These are phyloP conservation scores for Drosophila equinoxialis DNA, from an alignment of 1,140 invertebrate species.

Conservation along the genomic window DNA sequence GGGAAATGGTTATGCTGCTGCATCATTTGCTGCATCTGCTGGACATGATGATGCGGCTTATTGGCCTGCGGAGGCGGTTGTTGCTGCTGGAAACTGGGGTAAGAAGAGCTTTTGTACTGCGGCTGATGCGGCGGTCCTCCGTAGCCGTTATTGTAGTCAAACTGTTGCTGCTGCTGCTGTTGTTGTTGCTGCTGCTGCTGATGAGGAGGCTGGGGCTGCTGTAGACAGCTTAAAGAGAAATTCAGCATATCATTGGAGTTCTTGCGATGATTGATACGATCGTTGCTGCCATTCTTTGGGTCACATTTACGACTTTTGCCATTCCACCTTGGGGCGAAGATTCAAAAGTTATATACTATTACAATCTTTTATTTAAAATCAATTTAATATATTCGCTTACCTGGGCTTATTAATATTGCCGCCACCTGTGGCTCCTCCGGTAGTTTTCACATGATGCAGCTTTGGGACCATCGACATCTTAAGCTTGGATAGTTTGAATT, in stretches of 20 bases:
- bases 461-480: constrained; percentile 81
- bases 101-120: constrained; percentile 84
- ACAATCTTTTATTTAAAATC: not conserved
- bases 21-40: constrained; percentile 77
- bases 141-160: constrained; percentile 56
- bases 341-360: not conserved
- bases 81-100: constrained; percentile 82
- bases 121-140: constrained; percentile 52
- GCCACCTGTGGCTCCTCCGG: constrained; percentile 41
- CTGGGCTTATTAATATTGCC: constrained; percentile 73
- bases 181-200: constrained; percentile 51
- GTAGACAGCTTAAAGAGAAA: constrained; percentile 67
- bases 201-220: constrained; percentile 58
- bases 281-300: constrained; percentile 75
- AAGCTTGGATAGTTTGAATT: constrained; percentile 78
- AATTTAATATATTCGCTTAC: constrained; percentile 30
- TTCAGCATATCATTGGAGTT: constrained; percentile 81
- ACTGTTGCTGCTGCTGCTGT: constrained; percentile 47
- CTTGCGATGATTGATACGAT: constrained; percentile 80
- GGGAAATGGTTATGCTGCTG: constrained; percentile 83
- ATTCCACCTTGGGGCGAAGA: constrained; percentile 60
- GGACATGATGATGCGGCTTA: constrained; percentile 83
- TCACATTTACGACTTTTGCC: constrained; percentile 78
- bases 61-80: constrained; percentile 54
- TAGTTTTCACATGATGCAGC: constrained; percentile 70